Percentiles rank a stretch among this genome's conserved stretches.
Conservation (phyloP, 2,888 invertebrate genomes). For the Hymenopus coronatus region DNA sequence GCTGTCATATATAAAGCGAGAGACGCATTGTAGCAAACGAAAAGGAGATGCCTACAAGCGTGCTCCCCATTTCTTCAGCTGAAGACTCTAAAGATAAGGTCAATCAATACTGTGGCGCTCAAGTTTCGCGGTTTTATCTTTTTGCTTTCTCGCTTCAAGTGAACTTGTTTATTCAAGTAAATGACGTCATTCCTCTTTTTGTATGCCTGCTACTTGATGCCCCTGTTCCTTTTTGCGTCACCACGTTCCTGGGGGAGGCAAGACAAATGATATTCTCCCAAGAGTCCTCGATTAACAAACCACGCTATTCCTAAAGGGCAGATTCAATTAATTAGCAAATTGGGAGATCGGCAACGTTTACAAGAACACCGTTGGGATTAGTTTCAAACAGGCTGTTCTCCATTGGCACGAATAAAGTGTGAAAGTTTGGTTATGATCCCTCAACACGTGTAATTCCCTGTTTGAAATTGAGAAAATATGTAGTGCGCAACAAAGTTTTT, state of each 20-base stretch:
- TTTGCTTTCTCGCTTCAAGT: not conserved
- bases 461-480: too few species aligned
- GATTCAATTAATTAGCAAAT: not conserved
- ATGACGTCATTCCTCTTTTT: not conserved
- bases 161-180: not conserved
- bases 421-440: not conserved
- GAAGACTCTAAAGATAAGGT: not conserved
- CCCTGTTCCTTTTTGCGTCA: not conserved
- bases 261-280: not conserved
- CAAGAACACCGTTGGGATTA: not conserved
- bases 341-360: not conserved
- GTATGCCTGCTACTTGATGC: not conserved
- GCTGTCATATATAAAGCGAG: not conserved
- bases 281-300: not conserved
- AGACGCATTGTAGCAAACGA: not conserved
- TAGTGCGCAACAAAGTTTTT: too few species aligned
- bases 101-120: not conserved
- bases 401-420: not conserved
- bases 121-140: not conserved
- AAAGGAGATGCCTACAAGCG: too few species aligned
- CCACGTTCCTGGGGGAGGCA: not conserved
- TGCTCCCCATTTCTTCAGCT: not conserved
- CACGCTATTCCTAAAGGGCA: not conserved
- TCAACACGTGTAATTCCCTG: too few species aligned
- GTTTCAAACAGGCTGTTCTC: not conserved